A percentile compares a stretch with the other conserved stretches of the same genome.
These are phyloP conservation scores for Drepana arcuata DNA, from an alignment of 1,140 invertebrate genomes.

Conservation along the genomic window DNA sequence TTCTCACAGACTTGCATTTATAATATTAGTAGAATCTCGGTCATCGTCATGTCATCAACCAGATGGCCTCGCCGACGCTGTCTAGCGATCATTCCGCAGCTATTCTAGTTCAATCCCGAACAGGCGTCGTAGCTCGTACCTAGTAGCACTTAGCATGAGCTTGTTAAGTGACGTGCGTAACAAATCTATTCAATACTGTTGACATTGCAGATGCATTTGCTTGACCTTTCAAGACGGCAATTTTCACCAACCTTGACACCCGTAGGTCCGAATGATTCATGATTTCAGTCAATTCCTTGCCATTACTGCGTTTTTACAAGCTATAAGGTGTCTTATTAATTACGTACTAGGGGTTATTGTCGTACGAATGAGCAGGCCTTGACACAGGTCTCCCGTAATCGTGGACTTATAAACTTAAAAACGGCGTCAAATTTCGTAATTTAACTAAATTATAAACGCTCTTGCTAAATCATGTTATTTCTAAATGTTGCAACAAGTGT, in stretches of 20 bases:
- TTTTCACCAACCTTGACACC: too few species aligned
- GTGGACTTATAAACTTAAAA: constrained; percentile 6
- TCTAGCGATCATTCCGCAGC: too few species aligned
- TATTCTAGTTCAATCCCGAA: too few species aligned
- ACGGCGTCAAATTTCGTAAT: constrained; percentile 8
- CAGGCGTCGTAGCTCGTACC: too few species aligned
- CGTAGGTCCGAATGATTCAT: constrained; percentile 15
- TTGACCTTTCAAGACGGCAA: constrained; percentile 13
- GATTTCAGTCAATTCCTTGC: constrained; percentile 8
- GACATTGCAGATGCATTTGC: constrained; percentile 1
- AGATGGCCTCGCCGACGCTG: too few species aligned
- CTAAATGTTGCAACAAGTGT: too few species aligned
- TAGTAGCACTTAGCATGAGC: too few species aligned
- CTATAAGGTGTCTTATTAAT: constrained; percentile 7
- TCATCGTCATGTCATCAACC: too few species aligned
- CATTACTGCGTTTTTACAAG: constrained; percentile 2
- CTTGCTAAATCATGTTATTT: constrained; percentile 5
- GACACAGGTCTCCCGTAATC: constrained; percentile 10
- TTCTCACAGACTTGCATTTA: too few species aligned
- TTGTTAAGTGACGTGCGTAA: not conserved
- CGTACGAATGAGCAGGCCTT: constrained; percentile 6
- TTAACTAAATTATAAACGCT: constrained; percentile 5
- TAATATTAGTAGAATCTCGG: too few species aligned
- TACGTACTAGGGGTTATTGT: constrained; percentile 9
- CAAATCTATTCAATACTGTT: not conserved